These are phyloP conservation scores for Petrosia ficiformis DNA, from an alignment of 37 sponge, comb jelly and placozoan genomes.

Conservation along the genomic window DNA sequence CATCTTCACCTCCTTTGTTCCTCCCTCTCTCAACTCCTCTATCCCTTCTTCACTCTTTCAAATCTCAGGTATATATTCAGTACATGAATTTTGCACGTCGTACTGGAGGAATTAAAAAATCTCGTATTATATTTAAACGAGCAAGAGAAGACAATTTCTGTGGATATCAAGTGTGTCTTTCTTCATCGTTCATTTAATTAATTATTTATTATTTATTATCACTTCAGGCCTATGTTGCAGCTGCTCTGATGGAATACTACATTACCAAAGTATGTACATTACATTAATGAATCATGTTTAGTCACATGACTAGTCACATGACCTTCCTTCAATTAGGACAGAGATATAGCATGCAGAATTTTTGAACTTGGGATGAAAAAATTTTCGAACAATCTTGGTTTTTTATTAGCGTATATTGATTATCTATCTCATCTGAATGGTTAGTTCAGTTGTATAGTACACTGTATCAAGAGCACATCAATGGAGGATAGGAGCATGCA, in stretches of 20 bases:
- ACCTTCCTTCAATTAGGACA: slow-evolving; percentile 39
- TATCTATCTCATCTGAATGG: slow-evolving; percentile 89
- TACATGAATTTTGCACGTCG: slow-evolving; percentile 91
- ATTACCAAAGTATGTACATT: slow-evolving; percentile 64
- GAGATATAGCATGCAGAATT: slow-evolving; percentile 85
- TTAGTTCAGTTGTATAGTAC: slow-evolving; percentile 3
- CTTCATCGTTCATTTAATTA: not conserved
- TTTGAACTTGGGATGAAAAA: slow-evolving; percentile 95
- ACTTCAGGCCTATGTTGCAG: slow-evolving; percentile 86
- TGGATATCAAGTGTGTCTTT: slow-evolving; percentile 64
- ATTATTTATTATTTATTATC: slow-evolving; percentile 17
- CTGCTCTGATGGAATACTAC: slow-evolving; percentile 96
- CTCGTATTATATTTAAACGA: slow-evolving; percentile 81
- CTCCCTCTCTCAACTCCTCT: too few species aligned
- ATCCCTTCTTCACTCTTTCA: not conserved
- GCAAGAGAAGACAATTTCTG: slow-evolving; percentile 84
- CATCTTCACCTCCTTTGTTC: too few species aligned
- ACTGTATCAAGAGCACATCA: not conserved
- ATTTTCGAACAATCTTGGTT: slow-evolving; percentile 73
- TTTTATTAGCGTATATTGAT: slow-evolving; percentile 78
- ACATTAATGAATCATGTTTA: not conserved
- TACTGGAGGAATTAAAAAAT: slow-evolving; percentile 81
- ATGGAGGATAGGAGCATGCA: not conserved
- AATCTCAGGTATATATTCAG: slow-evolving; percentile 81
- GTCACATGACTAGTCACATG: not conserved